These are phyloP conservation scores for Vireo altiloquus DNA, from an alignment of 2,113 vertebrate genomes.

Conservation along the genomic window DNA sequence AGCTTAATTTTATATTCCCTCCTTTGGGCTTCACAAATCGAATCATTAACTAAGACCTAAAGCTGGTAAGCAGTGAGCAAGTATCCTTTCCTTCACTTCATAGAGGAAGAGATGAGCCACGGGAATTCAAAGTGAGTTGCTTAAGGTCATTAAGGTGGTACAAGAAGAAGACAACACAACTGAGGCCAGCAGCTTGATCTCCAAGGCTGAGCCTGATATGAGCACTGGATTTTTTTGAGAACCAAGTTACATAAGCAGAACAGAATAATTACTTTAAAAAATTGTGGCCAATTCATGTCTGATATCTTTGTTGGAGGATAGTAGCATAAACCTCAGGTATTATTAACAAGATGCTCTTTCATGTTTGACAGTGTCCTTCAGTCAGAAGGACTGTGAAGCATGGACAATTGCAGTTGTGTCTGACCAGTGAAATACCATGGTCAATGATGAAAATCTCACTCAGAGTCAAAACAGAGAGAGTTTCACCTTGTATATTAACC, in stretches of 20 bases:
- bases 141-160: neutral
- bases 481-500: neutral
- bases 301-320: neutral
- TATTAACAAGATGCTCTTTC: neutral
- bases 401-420: neutral
- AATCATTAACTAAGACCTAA: neutral
- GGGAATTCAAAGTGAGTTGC: neutral
- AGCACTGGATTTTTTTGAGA: neutral
- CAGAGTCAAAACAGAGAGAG: neutral
- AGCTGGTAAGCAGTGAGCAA: neutral
- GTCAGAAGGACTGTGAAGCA: neutral
- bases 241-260: neutral
- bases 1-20: neutral
- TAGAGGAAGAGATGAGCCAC: neutral
- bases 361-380: neutral
- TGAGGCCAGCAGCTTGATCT: neutral
- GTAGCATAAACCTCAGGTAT: neutral
- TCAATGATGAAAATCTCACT: neutral
- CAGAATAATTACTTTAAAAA: neutral
- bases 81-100: neutral
- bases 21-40: neutral
- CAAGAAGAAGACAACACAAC: neutral
- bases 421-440: neutral
- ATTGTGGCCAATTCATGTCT: neutral
- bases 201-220: neutral